Evolutionary conservation across 2,797 vertebrate species (phyloP).

Genomic region (Pseudochirops corinnae): DNA sequence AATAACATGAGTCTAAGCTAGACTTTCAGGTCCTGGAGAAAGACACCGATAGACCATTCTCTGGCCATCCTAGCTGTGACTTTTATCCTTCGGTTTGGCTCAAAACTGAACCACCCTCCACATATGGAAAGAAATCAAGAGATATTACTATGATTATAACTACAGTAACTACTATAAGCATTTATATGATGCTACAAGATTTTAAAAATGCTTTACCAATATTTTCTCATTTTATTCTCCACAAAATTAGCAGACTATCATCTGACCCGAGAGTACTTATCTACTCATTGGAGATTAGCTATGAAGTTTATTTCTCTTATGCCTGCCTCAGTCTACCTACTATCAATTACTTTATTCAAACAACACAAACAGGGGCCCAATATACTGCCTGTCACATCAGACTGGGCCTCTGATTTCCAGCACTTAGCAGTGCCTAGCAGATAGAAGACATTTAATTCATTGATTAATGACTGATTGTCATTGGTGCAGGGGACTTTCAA

Average conservation of each 20-base stretch:
- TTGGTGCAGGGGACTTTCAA: not conserved
- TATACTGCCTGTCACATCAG: not conserved
- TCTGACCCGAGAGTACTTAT: slow-evolving; percentile 52
- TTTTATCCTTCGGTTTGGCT: not conserved
- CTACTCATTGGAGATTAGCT: slow-evolving; percentile 5
- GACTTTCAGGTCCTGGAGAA: not conserved
- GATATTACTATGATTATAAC: not conserved
- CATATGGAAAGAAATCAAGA: not conserved
- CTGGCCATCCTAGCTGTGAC: not conserved
- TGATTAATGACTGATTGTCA: not conserved
- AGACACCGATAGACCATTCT: not conserved
- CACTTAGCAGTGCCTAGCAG: not conserved
- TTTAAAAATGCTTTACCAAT: not conserved
- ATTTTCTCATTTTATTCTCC: not conserved
- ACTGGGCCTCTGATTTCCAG: not conserved
- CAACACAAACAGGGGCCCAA: not conserved
- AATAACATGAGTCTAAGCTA: not conserved
- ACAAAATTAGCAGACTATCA: not conserved
- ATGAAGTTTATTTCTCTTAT: slow-evolving; percentile 55
- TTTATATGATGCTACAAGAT: not conserved
- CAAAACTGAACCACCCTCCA: not conserved
- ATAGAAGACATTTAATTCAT: not conserved
- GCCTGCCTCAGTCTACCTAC: slow-evolving; percentile 57
- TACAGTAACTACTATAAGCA: not conserved
- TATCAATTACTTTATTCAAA: not conserved